Evolutionary conservation across 2,888 invertebrate genomes (phyloP), one percentile per base, ranked within the genome.

Genomic region (Dichetophora obliterata): DNA sequence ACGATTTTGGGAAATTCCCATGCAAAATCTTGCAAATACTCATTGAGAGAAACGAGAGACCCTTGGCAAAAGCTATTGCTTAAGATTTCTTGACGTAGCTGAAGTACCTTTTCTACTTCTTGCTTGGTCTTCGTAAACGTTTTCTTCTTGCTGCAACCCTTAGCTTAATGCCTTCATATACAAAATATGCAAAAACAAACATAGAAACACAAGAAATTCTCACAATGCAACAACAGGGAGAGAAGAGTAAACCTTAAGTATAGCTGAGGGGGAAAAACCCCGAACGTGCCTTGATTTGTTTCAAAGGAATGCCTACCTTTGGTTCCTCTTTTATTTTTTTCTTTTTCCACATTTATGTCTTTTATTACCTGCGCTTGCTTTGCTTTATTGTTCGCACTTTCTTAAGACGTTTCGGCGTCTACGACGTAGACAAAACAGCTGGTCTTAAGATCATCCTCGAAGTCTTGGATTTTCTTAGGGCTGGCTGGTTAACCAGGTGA

Each of bases 401-500:
- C 82, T 82, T 82, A 84, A 85, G 86, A 84, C 84, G 86, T 84
- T 85, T 31, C 57, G 54, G 73, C 63, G 61, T 48, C 37, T 19
- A 11, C 6, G 14, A 50, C 27, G 50, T 27, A 37, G 68, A 66
- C 9, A 43, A 43, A n/a, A 22, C 69, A 52, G 57, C 71, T 27
- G 71, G 73, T 69, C 77, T 74, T 65, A 48, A 73, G 73, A 73
- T 73, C 52, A 50, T 65, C n/a, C 50, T 6, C 34, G 73, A 43
- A 37, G 54, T 52, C 9, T 27, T 80, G 85, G 84, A 81, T 84
- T 85, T 61, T 59, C 57, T 59, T 71, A 43, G 11, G 22, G 66
- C 19, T 19, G 68, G 50, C 48, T 68, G 48, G 50, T 68, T 31
- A 77, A 75, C 86, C 86, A 85, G 85, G 85, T 85, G 86, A 85